Conservation (phyloP, 2,888 invertebrate genomes). For the Formica aserva region DNA sequence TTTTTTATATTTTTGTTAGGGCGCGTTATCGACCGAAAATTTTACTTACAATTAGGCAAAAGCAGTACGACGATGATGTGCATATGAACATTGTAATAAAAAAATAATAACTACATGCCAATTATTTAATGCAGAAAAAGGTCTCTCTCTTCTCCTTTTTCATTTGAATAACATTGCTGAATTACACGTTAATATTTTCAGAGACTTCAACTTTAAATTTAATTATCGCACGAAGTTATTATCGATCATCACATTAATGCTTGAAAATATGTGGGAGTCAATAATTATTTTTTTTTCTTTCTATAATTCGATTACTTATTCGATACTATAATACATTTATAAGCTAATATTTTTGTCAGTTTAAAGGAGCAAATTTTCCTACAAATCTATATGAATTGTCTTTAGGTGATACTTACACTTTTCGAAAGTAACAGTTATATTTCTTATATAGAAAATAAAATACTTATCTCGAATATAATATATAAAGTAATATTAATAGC, state of each 20-base stretch:
- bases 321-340: conserved; percentile 24
- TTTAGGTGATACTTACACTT: conserved; percentile 10
- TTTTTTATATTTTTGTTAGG: background rate
- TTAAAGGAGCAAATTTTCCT: background rate
- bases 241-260: background rate
- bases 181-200: conserved; percentile 10
- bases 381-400: background rate
- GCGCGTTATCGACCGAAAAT: conserved; percentile 8
- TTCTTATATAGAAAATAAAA: background rate
- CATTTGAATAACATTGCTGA: conserved; percentile 31
- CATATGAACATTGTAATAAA: background rate
- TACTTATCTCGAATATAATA: background rate
- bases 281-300: background rate
- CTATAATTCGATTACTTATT: conserved; percentile 1
- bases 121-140: background rate
- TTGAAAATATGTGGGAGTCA: conserved; percentile 12
- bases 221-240: conserved; percentile 6
- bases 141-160: background rate
- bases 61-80: background rate
- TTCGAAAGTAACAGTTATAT: background rate
- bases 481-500: conserved; percentile 12
- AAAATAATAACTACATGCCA: conserved; percentile 7
- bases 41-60: background rate
- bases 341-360: background rate
- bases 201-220: conserved; percentile 13